Evolutionary conservation across 2,113 vertebrate genomes (phyloP), one percentile per base, ranked within the genome.

Genomic region (Myotis davidii): DNA sequence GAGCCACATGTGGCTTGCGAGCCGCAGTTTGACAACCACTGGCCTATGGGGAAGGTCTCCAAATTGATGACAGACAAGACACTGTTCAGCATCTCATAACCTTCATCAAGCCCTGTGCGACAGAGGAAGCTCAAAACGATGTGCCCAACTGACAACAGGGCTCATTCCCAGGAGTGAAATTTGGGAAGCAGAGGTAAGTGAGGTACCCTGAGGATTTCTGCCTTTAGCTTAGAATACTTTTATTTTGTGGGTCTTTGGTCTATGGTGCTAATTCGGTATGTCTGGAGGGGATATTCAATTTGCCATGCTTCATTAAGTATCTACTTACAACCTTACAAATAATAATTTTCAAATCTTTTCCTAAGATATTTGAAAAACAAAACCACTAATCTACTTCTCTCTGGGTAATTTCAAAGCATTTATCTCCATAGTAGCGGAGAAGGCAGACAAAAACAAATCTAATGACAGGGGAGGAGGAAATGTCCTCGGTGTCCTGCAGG

Each of bases 301-400:
- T 85, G 27, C 34, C 17, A 14, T 85, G 87, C 76, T 93, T 97
- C 54, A 81, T 94, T 88, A 94, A 91, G 18, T 92, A 88, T 96
- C 84, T 95, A 65, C 85, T 96, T 96, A 94, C 52, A 94, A 93
- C 37, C 90, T 95, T 45, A 87, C 45, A 87, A 86, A 94, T 92
- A 85, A 95, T 70, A 90, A 70, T 82, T 96, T 96, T 94, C 23
- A 87, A 88, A 73, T 86, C 39, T 87, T 95, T 96, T 90, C 73
- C 90, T 90, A 93, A 82, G 91, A 90, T 94, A 78, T 91, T 93
- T 95, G 84, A 81, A 93, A 96, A 97, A 82, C 64, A 96, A 94
- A 96, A 77, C 86, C 83, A 93, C 94, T 88, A 88, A 93, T 96
- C 87, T 96, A n/a, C 45, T 88, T 96, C 85, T 92, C 77, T 94